Evolutionary conservation across 2,888 invertebrate species (phyloP), one percentile per base, ranked within the genome.

Genomic region (Pecten maximus): DNA sequence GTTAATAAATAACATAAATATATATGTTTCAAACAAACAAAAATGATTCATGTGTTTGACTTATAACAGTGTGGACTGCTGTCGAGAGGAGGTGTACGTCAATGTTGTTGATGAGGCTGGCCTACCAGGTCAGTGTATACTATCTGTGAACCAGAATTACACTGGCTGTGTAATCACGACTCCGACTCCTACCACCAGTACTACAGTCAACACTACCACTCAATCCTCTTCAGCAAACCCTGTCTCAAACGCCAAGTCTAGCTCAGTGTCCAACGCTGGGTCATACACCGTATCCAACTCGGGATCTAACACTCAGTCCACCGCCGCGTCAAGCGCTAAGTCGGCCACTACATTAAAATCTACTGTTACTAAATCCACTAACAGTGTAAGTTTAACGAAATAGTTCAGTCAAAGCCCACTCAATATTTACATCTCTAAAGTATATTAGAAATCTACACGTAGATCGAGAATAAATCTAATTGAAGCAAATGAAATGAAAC

Each of bases 61-160:
- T 74, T 35, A 0, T 74, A 12, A 28, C 74, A 74, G 74, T 35
- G 74, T 74, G 74, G 74, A 74, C 6, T 74, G 74, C 16, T 74
- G 74, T 16, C 74, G 74, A 28, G 28, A 74, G 15, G 74, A 74
- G 74, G 74, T 74, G 35, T 74, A 74, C 74, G 74, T 74, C 74
- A 74, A 10, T 12, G 74, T 74, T 35, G 28, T 28, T 28, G 74
- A 74, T 23, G 74, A 74, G 74, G 74, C 74, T 74, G 74, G 74
- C 28, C 74, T 74, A 12, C 74, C 74, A 10, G 74, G 12, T 0
- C 28, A 28, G 74, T 74, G 74, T 35, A 74, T 74, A 0, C 74
- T 74, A 10, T 15, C 74, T 0, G 74, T 74, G 28, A 74, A 74
- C 35, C 28, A 74, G 28, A 74, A 74, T 15, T 74, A 74, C 6